Base-by-base conservation (phyloP, 2,797 vertebrate genomes). In the Helostoma temminkii region DNA sequence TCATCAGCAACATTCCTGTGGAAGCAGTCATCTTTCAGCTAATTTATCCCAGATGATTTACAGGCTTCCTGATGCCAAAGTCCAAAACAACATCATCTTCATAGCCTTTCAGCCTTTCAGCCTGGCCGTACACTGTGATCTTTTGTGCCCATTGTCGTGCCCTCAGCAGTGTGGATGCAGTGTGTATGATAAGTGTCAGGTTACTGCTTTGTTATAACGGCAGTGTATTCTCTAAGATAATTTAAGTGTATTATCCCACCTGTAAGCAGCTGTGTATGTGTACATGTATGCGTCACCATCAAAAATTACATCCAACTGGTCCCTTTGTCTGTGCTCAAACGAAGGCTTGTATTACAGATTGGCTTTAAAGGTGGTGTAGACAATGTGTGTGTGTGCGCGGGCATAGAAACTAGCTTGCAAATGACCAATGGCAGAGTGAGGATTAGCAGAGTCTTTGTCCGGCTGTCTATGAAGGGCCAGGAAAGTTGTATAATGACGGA, bases 391-490 rank as follows among this genome's bases (percentile, higher is more conserved):
- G 46, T 66, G 68, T 78, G 52, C n/a, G 18, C 12, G n/a, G 71
- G 58, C 63, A 32, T 26, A 50, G 58, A 60, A 49, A 24, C 45
- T 14, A 15, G 36, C 12, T 9, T 61, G 74, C 66, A 78, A 80
- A 81, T 32, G 42, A 55, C 60, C 6, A 1, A 36, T 46, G 43
- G 57, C n/a, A 34, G 54, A 75, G 61, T 1, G 6, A 67, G 67
- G 86, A 87, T 91, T 89, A 83, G 71, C 48, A 2, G 48, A 47
- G 66, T 71, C 82, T 84, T 90, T 92, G 83, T 89, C 19, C 62
- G 54, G 28, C 26, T 55, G 56, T 75, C 52, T 25, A 14, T 36
- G 39, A 67, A 66, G 62, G 52, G 43, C 65, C 42, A 19, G 52
- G 49, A 57, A 66, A 79, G 59, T 85, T 76, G 64, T 87, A 71